Conservation (phyloP, 2,113 vertebrate genomes). For the Amia ocellicauda region DNA sequence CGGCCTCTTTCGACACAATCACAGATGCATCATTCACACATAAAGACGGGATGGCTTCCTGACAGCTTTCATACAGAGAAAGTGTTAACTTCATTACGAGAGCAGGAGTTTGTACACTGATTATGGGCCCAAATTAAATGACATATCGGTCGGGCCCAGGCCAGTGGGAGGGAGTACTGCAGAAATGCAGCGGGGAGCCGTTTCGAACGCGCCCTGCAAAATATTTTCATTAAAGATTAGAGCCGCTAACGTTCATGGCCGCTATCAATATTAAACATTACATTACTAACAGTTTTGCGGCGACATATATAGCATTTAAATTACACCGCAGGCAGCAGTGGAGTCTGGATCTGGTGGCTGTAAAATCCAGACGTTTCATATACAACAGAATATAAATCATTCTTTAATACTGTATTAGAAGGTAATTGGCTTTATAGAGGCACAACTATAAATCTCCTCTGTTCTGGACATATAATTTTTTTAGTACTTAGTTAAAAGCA, state of each 20-base stretch:
- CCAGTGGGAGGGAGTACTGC: slow-evolving; percentile 21
- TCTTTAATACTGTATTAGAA: slow-evolving; percentile 69
- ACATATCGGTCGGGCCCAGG: slow-evolving; percentile 16
- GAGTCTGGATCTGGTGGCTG: slow-evolving; percentile 30
- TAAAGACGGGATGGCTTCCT: too few species aligned
- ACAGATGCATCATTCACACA: too few species aligned
- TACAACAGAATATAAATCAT: slow-evolving; percentile 57
- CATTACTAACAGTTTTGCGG: slow-evolving; percentile 44
- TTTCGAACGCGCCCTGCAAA: slow-evolving; percentile 1
- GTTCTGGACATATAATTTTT: slow-evolving; percentile 20
- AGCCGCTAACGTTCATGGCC: slow-evolving; percentile 48
- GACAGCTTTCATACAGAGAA: too few species aligned
- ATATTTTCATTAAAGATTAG: slow-evolving; percentile 60
- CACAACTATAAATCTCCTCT: slow-evolving; percentile 57
- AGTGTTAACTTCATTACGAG: too few species aligned
- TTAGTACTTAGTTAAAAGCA: slow-evolving; percentile 38
- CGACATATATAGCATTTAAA: slow-evolving; percentile 28
- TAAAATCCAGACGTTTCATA: slow-evolving; percentile 16
- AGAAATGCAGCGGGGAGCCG: neutral
- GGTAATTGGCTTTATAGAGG: slow-evolving; percentile 67
- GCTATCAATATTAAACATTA: slow-evolving; percentile 66
- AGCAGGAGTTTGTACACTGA: too few species aligned
- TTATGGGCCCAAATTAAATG: neutral
- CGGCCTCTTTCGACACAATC: too few species aligned
- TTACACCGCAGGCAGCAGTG: slow-evolving; percentile 28